A percentile compares a stretch with the other conserved stretches of the same genome.
Conservation (phyloP, 2,113 vertebrate species). For the Poicephalus gulielmi region DNA sequence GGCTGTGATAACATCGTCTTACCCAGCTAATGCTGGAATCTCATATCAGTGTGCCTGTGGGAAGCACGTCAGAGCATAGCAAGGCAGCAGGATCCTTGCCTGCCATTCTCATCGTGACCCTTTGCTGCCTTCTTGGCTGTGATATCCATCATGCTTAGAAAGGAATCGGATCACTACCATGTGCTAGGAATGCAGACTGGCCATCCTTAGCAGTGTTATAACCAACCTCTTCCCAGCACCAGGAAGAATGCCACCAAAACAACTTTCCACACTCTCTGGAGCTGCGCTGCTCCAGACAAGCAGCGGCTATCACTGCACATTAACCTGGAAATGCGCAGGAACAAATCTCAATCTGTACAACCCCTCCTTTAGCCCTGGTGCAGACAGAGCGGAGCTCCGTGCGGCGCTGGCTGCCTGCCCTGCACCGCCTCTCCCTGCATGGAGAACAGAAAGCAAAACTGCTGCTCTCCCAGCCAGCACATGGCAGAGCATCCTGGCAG, state of each 20-base stretch:
- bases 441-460: background rate
- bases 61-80: fast-evolving
- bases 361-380: background rate
- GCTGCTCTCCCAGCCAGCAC: background rate
- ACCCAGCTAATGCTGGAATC: fast-evolving
- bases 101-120: fast-evolving
- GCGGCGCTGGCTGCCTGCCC: background rate
- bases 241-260: background rate
- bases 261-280: fast-evolving
- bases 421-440: background rate
- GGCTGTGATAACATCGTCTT: fast-evolving
- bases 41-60: fast-evolving
- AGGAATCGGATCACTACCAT: fast-evolving
- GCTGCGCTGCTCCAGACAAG: background rate
- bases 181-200: background rate
- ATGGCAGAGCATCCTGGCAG: background rate
- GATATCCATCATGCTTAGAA: background rate
- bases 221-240: background rate
- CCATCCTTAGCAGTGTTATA: background rate
- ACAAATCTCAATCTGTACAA: background rate
- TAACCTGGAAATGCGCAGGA: background rate
- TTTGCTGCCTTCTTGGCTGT: background rate
- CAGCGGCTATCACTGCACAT: background rate
- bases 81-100: background rate
- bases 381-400: background rate